Conservation (phyloP, 2,797 vertebrate species). For the Ptychobarbus kaznakovi region DNA sequence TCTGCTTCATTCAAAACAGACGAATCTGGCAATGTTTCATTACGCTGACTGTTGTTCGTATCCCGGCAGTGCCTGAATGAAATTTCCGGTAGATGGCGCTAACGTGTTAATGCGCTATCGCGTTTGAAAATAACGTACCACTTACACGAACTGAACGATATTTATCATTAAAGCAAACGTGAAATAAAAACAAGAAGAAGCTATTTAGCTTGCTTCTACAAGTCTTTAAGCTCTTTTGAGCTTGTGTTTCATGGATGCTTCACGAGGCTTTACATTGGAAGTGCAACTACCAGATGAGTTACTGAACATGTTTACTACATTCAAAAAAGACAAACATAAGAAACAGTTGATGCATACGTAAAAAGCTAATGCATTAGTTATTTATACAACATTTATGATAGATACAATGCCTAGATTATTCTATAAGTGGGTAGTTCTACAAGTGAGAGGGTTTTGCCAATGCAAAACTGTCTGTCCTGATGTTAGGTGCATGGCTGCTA, state of each 20-base stretch:
- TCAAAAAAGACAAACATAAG: background rate
- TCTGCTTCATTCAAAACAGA: background rate
- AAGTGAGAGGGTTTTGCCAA: background rate
- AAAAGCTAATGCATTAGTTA: background rate
- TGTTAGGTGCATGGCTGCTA: background rate
- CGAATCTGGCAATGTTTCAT: background rate
- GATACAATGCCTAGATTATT: background rate
- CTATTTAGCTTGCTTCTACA: background rate
- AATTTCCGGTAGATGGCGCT: background rate
- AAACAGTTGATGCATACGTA: background rate
- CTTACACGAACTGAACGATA: background rate
- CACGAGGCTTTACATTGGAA: background rate
- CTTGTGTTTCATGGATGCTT: background rate
- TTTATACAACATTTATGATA: background rate
- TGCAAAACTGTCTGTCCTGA: background rate
- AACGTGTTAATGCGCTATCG: background rate
- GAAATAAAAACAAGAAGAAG: background rate
- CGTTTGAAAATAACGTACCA: background rate
- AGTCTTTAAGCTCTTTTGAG: background rate
- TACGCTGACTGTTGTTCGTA: too few relatives aligned
- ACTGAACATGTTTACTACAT: background rate
- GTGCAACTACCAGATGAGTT: background rate
- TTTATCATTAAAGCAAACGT: background rate
- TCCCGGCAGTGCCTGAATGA: accelerated
- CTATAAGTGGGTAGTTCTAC: background rate